Evolutionary conservation across 2,888 invertebrate genomes (phyloP).

Genomic region (Girardia tigrina): DNA sequence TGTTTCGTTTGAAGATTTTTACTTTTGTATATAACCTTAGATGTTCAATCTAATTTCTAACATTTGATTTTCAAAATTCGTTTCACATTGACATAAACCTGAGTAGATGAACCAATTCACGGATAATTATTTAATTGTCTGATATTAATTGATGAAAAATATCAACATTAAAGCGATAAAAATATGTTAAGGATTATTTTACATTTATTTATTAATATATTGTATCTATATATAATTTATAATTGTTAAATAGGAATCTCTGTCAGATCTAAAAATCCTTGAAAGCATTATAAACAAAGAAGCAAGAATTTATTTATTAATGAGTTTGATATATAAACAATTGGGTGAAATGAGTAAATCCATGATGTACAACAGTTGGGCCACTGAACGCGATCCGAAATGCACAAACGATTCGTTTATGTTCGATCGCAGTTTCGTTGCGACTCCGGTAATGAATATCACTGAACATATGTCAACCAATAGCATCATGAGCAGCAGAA

Average conservation of each 20-base stretch:
- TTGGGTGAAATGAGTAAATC: constrained; percentile 1
- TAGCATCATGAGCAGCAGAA: constrained; percentile 3
- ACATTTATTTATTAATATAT: too few species aligned
- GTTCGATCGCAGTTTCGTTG: background rate
- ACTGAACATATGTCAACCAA: background rate
- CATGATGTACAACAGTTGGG: constrained; percentile 11
- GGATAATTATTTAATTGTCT: too few species aligned
- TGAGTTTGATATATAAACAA: background rate
- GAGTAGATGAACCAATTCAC: too few species aligned
- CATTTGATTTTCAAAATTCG: too few species aligned
- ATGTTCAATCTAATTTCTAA: too few species aligned
- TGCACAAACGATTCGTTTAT: background rate
- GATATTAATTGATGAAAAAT: too few species aligned
- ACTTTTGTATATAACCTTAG: too few species aligned
- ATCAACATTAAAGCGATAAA: too few species aligned
- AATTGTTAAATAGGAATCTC: constrained; percentile 3
- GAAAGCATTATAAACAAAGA: constrained; percentile 12
- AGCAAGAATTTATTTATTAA: background rate
- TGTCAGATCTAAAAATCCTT: background rate
- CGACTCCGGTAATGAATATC: background rate
- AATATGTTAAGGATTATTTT: too few species aligned
- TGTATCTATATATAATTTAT: too few species aligned
- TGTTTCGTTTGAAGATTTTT: too few species aligned
- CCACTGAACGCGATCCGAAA: constrained; percentile 9
- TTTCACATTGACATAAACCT: too few species aligned